phyloP scores from a whole-genome alignment of 2,888 invertebrate genomes.

The Eumerus sabulonum region DNA sequence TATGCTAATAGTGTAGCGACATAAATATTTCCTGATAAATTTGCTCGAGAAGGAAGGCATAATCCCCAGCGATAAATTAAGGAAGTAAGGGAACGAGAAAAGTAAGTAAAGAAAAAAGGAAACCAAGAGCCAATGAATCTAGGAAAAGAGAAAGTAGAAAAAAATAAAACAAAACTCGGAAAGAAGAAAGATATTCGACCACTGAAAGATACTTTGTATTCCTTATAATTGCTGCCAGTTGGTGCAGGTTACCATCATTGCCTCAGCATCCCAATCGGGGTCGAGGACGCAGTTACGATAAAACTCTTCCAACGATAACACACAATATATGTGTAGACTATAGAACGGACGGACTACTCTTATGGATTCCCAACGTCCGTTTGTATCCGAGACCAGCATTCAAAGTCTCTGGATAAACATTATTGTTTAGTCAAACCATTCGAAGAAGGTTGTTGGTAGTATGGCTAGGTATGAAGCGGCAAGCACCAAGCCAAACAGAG shows the following conservation, averaged over 20 bases:
- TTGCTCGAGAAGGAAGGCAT: slow-evolving; percentile 39
- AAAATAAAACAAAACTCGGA: too few species aligned
- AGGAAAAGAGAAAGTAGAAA: slow-evolving; percentile 5
- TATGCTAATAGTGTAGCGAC: slow-evolving; percentile 65
- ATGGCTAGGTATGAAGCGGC: background rate
- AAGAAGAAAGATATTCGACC: slow-evolving; percentile 59
- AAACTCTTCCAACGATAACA: background rate
- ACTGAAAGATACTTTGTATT: slow-evolving; percentile 51
- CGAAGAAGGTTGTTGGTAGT: background rate
- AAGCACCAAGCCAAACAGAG: background rate
- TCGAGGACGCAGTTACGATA: slow-evolving; percentile 32
- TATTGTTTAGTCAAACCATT: slow-evolving; percentile 46
- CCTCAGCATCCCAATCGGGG: too few species aligned
- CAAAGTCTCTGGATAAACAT: slow-evolving; percentile 41
- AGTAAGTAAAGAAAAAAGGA: slow-evolving; percentile 13
- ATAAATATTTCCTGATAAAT: slow-evolving; percentile 68
- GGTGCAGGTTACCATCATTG: too few species aligned
- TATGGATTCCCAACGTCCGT: background rate
- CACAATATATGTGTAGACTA: too few species aligned
- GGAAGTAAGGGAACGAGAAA: slow-evolving; percentile 7
- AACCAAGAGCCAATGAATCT: slow-evolving; percentile 15
- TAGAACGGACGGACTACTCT: background rate
- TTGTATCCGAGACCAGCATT: slow-evolving; percentile 16
- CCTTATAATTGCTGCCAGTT: slow-evolving; percentile 62
- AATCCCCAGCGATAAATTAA: slow-evolving; percentile 63